These are phyloP conservation scores for Mesorhabditis spiculigera DNA, from an alignment of 2,888 invertebrate genomes.

Conservation along the genomic window DNA sequence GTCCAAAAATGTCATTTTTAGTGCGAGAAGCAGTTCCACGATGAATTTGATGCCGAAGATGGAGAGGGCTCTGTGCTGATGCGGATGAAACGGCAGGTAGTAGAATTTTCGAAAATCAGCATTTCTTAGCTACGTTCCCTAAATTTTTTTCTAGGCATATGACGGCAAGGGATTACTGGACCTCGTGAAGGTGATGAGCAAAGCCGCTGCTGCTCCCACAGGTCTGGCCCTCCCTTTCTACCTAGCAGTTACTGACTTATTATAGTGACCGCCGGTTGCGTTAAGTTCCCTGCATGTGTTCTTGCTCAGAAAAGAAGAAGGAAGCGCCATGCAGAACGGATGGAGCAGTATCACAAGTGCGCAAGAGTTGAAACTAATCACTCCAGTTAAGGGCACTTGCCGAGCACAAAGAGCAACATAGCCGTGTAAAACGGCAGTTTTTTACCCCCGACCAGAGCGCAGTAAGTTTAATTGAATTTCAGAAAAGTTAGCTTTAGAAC, in stretches of 20 bases:
- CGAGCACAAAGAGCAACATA: constrained; percentile 20
- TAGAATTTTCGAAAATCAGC: not conserved
- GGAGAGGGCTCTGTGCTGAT: constrained; percentile 16
- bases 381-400: not conserved
- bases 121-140: too few species aligned
- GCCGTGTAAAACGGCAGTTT: constrained; percentile 47
- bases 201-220: constrained; percentile 17
- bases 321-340: constrained; percentile 40
- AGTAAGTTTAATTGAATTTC: constrained; percentile 12
- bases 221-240: not conserved
- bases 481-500: constrained; percentile 16
- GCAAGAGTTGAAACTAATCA: not conserved
- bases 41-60: not conserved
- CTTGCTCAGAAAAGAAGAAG: constrained; percentile 44
- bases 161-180: constrained; percentile 45
- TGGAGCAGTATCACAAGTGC: constrained; percentile 35
- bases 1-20: constrained; percentile 11
- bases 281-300: constrained; percentile 52
- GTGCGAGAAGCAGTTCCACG: constrained; percentile 40
- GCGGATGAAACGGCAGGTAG: constrained; percentile 34
- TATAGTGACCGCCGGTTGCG: constrained; percentile 30
- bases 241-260: not conserved
- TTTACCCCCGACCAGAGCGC: constrained; percentile 44
- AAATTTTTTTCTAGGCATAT: constrained; percentile 33
- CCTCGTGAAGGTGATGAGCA: constrained; percentile 42